Percentiles rank a stretch among this genome's conserved stretches.
phyloP scores from a whole-genome alignment of 2,888 invertebrate species.

The Ernsta delagoae region DNA sequence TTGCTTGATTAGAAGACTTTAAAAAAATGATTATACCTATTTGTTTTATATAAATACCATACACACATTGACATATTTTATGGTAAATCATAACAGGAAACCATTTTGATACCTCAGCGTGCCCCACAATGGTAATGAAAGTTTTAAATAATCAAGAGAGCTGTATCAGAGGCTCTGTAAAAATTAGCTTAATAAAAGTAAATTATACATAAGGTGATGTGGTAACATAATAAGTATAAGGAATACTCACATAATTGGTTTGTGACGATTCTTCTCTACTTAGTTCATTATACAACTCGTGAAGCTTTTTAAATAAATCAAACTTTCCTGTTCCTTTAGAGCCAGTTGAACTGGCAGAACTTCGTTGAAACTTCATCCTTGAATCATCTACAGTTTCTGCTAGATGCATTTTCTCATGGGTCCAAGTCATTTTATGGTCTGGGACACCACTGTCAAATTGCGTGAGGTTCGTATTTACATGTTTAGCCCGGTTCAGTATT shows the following conservation, averaged over 20 bases:
- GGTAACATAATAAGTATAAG: background rate
- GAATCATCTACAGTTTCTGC: conserved; percentile 80
- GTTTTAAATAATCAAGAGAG: too few species aligned
- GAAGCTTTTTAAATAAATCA: conserved; percentile 80
- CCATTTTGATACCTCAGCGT: too few species aligned
- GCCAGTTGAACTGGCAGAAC: conserved; percentile 65
- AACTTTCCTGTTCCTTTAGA: conserved; percentile 72
- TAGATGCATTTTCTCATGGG: conserved; percentile 80
- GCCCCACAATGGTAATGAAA: too few species aligned
- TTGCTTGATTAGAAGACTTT: too few species aligned
- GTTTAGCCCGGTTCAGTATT: conserved; percentile 80
- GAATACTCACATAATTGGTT: conserved; percentile 72
- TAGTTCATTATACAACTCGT: conserved; percentile 78
- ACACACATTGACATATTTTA: too few species aligned
- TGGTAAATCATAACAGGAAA: too few species aligned
- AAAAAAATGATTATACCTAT: too few species aligned
- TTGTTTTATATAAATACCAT: too few species aligned
- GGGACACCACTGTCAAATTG: conserved; percentile 78
- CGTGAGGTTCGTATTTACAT: conserved; percentile 77
- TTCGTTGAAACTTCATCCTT: conserved; percentile 78
- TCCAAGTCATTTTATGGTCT: conserved; percentile 84
- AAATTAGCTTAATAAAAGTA: background rate
- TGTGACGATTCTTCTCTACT: conserved; percentile 77
- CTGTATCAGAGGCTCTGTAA: background rate
- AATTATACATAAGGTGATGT: background rate